A percentile compares a stretch with the other conserved stretches of the same genome.
Evolutionary conservation across 2,888 invertebrate species (phyloP).

Genomic region (Limulus polyphemus): DNA sequence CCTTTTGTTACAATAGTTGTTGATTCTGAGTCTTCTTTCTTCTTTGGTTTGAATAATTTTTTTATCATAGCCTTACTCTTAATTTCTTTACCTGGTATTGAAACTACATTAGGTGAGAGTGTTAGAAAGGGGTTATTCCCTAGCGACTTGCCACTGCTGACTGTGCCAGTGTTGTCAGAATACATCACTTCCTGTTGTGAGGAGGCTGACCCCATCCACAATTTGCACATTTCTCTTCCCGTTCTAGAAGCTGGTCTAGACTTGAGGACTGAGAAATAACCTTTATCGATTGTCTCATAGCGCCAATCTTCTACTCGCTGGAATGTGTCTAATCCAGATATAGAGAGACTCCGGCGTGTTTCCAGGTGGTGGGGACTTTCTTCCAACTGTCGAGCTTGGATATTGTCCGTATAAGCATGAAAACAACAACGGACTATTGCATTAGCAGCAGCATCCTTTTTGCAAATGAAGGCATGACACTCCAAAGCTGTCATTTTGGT

Average conservation of each 20-base stretch:
- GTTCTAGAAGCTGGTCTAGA: too few relatives aligned
- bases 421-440: constrained; percentile 93
- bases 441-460: constrained; percentile 89
- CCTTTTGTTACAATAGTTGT: too few relatives aligned
- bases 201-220: not conserved
- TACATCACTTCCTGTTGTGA: not conserved
- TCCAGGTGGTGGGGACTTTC: constrained; percentile 16
- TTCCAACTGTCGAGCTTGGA: constrained; percentile 66
- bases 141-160: too few relatives aligned
- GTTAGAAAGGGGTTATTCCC: too few relatives aligned
- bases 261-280: too few relatives aligned
- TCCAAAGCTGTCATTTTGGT: constrained; percentile 94
- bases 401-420: constrained; percentile 91
- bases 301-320: constrained; percentile 9
- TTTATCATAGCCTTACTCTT: too few relatives aligned
- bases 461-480: constrained; percentile 96
- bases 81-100: not conserved
- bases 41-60: too few relatives aligned
- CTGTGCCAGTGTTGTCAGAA: too few relatives aligned
- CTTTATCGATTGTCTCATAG: constrained; percentile 40
- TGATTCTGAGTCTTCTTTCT: too few relatives aligned
- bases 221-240: constrained; percentile 33
- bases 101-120: constrained; percentile 27
- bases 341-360: constrained; percentile 8
- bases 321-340: constrained; percentile 20